These are phyloP conservation scores for Epicampocera succincta DNA, from an alignment of 2,888 invertebrate species.

Conservation along the genomic window DNA sequence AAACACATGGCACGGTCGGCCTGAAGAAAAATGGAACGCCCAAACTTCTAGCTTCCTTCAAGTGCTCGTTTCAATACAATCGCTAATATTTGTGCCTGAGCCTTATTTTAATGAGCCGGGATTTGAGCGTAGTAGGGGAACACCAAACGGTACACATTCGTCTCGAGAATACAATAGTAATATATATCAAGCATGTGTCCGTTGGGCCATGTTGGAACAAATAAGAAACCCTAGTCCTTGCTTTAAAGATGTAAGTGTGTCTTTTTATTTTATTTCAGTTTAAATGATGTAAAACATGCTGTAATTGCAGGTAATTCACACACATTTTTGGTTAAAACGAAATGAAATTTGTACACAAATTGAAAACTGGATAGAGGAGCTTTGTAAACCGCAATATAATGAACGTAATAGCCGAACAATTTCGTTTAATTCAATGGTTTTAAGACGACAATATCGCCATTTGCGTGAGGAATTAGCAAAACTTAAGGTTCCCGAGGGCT, in stretches of 20 bases:
- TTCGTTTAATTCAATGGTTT: conserved; percentile 89
- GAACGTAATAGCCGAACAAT: conserved; percentile 89
- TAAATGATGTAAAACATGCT: neutral
- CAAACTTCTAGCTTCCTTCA: conserved; percentile 96
- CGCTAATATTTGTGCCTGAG: conserved; percentile 94
- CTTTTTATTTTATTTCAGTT: neutral
- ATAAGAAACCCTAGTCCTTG: conserved; percentile 94
- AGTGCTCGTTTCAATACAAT: conserved; percentile 96
- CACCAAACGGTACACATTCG: conserved; percentile 92
- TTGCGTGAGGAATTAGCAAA: conserved; percentile 93
- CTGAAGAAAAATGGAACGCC: conserved; percentile 98
- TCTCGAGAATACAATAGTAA: conserved; percentile 97
- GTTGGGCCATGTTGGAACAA: conserved; percentile 98
- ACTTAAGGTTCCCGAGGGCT: conserved; percentile 89
- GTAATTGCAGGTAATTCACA: conserved; percentile 88
- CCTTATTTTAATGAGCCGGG: conserved; percentile 98
- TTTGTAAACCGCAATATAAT: conserved; percentile 90
- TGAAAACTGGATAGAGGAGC: conserved; percentile 94
- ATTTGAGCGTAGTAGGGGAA: conserved; percentile 94
- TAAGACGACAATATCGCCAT: conserved; percentile 90
- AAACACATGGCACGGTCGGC: conserved; percentile 98
- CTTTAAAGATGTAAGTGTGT: conserved; percentile 89
- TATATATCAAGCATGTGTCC: conserved; percentile 95
- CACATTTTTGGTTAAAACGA: conserved; percentile 97
- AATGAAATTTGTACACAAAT: conserved; percentile 94